Base-by-base conservation (phyloP, 64 coral and sea anemone species). In the Pocillopora damicornis region DNA sequence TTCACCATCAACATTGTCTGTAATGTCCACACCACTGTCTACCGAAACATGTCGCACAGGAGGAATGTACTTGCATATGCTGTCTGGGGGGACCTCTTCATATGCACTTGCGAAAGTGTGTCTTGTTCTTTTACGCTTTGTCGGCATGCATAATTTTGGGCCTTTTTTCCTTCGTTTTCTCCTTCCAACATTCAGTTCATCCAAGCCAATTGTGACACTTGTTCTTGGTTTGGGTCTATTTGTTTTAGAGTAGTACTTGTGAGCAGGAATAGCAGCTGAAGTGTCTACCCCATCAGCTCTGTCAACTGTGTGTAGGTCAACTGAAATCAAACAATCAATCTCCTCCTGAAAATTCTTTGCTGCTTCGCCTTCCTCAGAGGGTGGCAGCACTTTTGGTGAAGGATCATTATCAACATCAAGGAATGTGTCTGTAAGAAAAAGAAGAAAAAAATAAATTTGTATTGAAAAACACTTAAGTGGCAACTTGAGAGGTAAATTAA, bases 1-100 rank as follows among this genome's bases (percentile, higher is more conserved):
- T n/a, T 72, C 81, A 85, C 15, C 58, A 6, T 71, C 81, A 58
- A 26, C 81, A 72, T 85, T 71, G 65, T 85, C 81, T n/a, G 65
- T n/a, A 18, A 85, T 58, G 37, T 85, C 81, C 13, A 85, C 64
- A 30, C 81, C 81, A 73, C 81, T 85, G n/a, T 85, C 81, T n/a
- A 85, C 81, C 15, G 81, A 85, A 9, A 37, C 10, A 73, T 85
- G 81, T 37, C 65, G 51, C 20, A 51, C 38, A 8, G 65, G 81
- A 9, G 81, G 81, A 72, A 85, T 45, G 37, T 72, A 85, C 6
- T 66, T 45, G 13, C 81, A 85, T 2, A 85, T 66, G 11, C 23
- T n/a, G 58, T 85, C 81, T 11, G 68, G 37, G 0, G 81, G 65
- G 26, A 14, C 18, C 0, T 85, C 81, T 1, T 20, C 18, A 68